A percentile compares a stretch with the other conserved stretches of the same genome.
Evolutionary conservation across 2,888 invertebrate genomes (phyloP).

Genomic region (Conchocele bisecta): DNA sequence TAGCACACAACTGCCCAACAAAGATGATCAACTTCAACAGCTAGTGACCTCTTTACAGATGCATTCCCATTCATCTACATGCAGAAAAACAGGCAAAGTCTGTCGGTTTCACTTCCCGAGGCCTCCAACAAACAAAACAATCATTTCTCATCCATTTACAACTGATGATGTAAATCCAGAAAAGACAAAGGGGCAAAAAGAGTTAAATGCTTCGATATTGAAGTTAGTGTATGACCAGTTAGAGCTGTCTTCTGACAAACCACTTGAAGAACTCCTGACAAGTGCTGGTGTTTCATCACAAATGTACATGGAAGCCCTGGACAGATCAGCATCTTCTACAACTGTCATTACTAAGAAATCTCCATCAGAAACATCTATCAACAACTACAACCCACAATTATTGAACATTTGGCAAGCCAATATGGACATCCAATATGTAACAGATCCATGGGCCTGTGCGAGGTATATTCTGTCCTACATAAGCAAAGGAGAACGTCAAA

Average conservation of each 20-base stretch:
- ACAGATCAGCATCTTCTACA: constrained; percentile 1
- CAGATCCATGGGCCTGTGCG: constrained; percentile 5
- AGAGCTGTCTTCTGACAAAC: background rate
- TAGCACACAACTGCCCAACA: constrained; percentile 19
- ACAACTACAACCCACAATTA: constrained; percentile 27
- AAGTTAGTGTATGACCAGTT: background rate
- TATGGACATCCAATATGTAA: constrained; percentile 16
- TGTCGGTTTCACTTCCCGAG: constrained; percentile 18
- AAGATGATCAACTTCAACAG: constrained; percentile 4
- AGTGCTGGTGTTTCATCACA: background rate
- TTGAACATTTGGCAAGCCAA: constrained; percentile 15
- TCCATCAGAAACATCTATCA: constrained; percentile 22
- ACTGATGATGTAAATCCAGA: background rate
- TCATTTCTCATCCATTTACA: no score
- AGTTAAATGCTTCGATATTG: background rate
- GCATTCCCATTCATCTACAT: constrained; percentile 13
- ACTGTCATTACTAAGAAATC: constrained; percentile 13
- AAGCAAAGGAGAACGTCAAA: constrained; percentile 10
- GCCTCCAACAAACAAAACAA: no score
- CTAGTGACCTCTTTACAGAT: constrained; percentile 5
- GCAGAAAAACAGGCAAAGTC: background rate
- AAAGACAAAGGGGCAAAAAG: background rate
- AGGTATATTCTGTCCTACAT: constrained; percentile 16
- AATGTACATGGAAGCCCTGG: constrained; percentile 11
- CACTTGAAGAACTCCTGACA: background rate